phyloP scores from a whole-genome alignment of 30 jellyfish, hydroid and myxozoan species.

The Sanderia malayensis region DNA sequence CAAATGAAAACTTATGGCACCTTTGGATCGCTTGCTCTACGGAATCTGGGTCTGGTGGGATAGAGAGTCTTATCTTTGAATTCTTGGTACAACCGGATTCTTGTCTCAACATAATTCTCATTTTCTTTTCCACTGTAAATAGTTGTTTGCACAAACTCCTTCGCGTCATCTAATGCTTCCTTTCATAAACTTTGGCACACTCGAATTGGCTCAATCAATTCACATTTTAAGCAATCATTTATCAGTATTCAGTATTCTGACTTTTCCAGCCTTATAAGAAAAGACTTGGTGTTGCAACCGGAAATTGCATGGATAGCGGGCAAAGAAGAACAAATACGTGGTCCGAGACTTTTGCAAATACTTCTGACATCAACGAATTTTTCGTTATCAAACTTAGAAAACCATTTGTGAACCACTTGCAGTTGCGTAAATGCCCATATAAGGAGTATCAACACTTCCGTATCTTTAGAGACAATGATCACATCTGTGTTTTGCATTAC shows the following conservation, averaged over 20 bases:
- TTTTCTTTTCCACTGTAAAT: not conserved
- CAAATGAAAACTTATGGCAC: not conserved
- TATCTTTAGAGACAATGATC: not conserved
- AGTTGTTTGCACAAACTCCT: not conserved
- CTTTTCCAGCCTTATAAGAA: not conserved
- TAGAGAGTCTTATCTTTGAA: not conserved
- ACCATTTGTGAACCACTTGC: not conserved
- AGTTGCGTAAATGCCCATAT: not conserved
- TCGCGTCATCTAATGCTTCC: not conserved
- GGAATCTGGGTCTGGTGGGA: slow-evolving; percentile 1
- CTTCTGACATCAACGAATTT: not conserved
- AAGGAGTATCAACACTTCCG: not conserved
- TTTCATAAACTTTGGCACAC: not conserved
- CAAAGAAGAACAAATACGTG: not conserved
- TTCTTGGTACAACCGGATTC: not conserved
- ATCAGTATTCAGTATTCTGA: not conserved
- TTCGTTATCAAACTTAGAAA: not conserved
- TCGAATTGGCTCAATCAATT: not conserved
- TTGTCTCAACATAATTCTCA: not conserved
- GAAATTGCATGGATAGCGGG: not conserved
- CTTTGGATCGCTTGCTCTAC: not conserved
- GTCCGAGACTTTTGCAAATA: slow-evolving; percentile 1
- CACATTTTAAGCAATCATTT: not conserved
- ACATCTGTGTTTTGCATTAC: not conserved
- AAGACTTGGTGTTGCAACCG: not conserved